Evolutionary conservation across 2,888 invertebrate genomes (phyloP), one percentile per base, ranked within the genome.

Genomic region (Tiphia femorata): DNA sequence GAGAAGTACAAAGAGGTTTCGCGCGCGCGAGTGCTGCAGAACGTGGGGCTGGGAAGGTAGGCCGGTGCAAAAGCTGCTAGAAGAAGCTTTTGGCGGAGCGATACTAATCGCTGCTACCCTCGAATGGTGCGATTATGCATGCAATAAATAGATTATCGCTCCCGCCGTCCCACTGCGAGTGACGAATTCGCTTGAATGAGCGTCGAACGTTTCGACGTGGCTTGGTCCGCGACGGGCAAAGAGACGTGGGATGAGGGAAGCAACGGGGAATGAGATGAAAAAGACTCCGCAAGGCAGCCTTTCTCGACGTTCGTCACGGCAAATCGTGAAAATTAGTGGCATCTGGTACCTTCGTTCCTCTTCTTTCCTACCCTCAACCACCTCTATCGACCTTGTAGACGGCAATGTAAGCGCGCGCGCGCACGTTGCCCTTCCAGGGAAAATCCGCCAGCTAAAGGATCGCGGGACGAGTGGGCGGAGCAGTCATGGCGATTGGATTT

Each of bases 121-220:
- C 35, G 47, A 44, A 33, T 27, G 23, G 54, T 33, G 46, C 70
- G 73, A 78, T 78, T 79, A 78, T 79, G 69, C 75, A 77, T 69
- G 78, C 77, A 76, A 77, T 79, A 77, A 79, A 77, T 78, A 78
- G 79, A 78, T 81, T 80, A 79, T 80, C 62, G 78, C 55, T 66
- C 53, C 59, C 66, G 67, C 59, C 63, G 63, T 68, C 72, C 75
- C 66, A 70, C 53, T 46, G 77, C 19, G 77, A 66, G 74, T 74
- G 74, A 76, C 72, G 74, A 78, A 77, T 77, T 55, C 20, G 21
- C 54, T 43, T 69, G 72, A 73, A 72, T 71, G 47, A 62, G 49
- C 59, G 50, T 53, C 20, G 60, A 50, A 66, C 72, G 72, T 78
- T 75, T 60, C 62, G 62, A 69, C 66, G 69, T 40, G 29, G 35